Conservation (phyloP, 30 jellyfish, hydroid and myxozoan species). For the Nemopilema nomurai region DNA sequence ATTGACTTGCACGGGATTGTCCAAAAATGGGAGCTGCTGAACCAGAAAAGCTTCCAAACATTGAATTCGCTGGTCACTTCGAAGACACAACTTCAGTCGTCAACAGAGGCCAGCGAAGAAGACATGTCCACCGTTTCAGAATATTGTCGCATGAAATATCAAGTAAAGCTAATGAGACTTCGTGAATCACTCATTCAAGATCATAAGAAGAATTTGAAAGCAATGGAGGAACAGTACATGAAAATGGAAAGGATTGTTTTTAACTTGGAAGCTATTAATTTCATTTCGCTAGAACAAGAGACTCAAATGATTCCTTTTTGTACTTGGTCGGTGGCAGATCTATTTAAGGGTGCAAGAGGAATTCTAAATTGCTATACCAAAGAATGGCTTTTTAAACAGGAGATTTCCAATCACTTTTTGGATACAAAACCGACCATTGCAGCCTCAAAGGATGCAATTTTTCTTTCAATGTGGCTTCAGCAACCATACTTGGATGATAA, state of each 20-base stretch:
- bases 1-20: slow-evolving; percentile 71
- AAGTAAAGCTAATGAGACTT: slow-evolving; percentile 42
- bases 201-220: slow-evolving; percentile 39
- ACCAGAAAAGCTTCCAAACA: slow-evolving; percentile 78
- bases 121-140: not conserved
- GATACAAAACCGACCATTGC: not conserved
- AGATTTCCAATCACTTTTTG: slow-evolving; percentile 33
- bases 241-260: slow-evolving; percentile 46
- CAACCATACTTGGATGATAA: slow-evolving; percentile 79
- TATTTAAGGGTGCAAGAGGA: slow-evolving; percentile 42
- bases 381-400: slow-evolving; percentile 70
- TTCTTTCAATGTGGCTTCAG: slow-evolving; percentile 84
- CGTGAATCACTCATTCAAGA: slow-evolving; percentile 83
- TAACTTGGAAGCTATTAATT: slow-evolving; percentile 67
- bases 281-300: not conserved
- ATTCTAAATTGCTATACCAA: slow-evolving; percentile 63
- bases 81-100: slow-evolving; percentile 61
- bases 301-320: not conserved
- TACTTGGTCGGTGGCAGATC: slow-evolving; percentile 69
- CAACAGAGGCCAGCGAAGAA: slow-evolving; percentile 45
- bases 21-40: slow-evolving; percentile 77
- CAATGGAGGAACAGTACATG: slow-evolving; percentile 22
- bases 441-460: slow-evolving; percentile 32
- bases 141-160: slow-evolving; percentile 59
- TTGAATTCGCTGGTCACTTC: slow-evolving; percentile 70